These are phyloP conservation scores for Leptinotarsa lineolata DNA, from an alignment of 1,140 invertebrate genomes.

Conservation along the genomic window DNA sequence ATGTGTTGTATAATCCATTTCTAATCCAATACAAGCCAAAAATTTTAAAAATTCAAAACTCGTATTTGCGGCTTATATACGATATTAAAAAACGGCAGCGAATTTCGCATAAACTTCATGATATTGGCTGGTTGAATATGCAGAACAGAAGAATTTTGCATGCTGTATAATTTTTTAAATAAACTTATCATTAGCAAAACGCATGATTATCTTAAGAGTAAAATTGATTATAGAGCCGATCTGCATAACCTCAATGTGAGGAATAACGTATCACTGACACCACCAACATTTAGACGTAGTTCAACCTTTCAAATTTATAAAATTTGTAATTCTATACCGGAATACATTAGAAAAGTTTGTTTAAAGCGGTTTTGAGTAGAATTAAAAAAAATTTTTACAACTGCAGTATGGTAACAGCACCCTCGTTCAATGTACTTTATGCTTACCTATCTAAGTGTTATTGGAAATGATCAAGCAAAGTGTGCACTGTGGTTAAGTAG, in stretches of 20 bases:
- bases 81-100: not conserved
- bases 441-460: too few relatives aligned
- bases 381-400: too few relatives aligned
- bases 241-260: not conserved
- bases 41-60: not conserved
- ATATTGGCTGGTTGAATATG: not conserved
- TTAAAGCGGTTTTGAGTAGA: too few relatives aligned
- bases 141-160: not conserved
- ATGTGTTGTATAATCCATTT: too few relatives aligned
- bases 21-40: not conserved
- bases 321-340: not conserved
- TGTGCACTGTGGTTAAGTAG: too few relatives aligned
- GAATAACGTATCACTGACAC: not conserved
- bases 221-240: not conserved
- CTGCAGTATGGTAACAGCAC: too few relatives aligned
- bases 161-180: not conserved
- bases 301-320: not conserved
- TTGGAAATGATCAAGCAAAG: too few relatives aligned
- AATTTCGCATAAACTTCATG: not conserved
- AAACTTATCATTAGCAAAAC: not conserved
- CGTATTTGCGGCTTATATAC: not conserved
- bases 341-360: too few relatives aligned
- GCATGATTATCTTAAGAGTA: too few relatives aligned
- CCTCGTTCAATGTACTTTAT: too few relatives aligned
- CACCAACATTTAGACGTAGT: not conserved